Base-by-base conservation (phyloP, 2,113 vertebrate species). In the Dinomys branickii region DNA sequence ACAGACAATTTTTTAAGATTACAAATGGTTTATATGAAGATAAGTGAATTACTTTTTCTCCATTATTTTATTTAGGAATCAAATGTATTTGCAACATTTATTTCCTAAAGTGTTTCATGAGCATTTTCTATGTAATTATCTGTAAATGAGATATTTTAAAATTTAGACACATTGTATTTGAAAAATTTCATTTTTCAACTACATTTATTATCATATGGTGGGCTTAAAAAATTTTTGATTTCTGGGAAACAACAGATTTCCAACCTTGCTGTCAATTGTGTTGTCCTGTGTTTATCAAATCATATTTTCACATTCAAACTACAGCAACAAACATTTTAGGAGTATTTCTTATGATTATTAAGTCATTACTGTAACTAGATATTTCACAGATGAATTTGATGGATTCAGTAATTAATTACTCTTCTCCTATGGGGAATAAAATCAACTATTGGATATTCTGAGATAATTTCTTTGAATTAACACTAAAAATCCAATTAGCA, bases 401-500 rank as follows among this genome's bases (percentile, higher is more conserved):
- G 41, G 33, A 71, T 92, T 95, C 4, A 50, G 17, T 78, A 93
- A 93, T 89, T 90, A 92, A 85, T 96, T 65, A 67, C 2, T 10
- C 4, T 10, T 91, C 19, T 91, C 59, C 80, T 56, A 81, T 84
- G 28, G 78, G 56, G 94, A 93, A 95, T 81, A 89, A 84, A 97
- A 95, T 52, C 50, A 96, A 59, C 54, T 90, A 47, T 88, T 52
- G 81, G 10, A 91, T 91, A 82, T 92, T 91, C 35, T 84, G 35
- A 85, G 95, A 67, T 65, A 83, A 92, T 59, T 87, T 93, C 41
- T 96, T 85, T 95, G 91, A 95, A 80, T 95, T 95, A 91, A 81
- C 38, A 56, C 82, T 97, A 87, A 86, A 91, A 96, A 93, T 97
- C 83, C 77, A 96, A 87, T 97, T 97, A 97, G 20, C 63, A 78